Conservation (phyloP, 2,888 invertebrate species). For the Stomorhina lunata region DNA sequence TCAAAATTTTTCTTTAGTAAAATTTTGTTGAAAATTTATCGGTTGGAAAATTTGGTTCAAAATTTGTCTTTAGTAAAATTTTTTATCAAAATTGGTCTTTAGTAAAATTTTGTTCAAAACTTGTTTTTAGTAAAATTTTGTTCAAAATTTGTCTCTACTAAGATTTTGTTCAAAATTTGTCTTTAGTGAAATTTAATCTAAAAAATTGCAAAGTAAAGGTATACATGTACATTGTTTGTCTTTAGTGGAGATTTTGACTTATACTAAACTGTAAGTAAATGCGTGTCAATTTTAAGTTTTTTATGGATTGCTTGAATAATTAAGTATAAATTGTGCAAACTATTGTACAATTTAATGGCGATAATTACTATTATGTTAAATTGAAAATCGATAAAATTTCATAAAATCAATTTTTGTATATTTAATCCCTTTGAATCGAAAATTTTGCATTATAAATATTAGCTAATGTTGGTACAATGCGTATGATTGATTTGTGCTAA, state of each 20-base stretch:
- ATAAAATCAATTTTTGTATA: too few species aligned
- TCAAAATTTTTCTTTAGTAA: too few species aligned
- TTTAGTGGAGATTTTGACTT: background rate
- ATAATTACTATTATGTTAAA: background rate
- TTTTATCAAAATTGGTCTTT: background rate
- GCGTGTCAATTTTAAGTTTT: slow-evolving; percentile 39
- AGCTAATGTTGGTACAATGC: too few species aligned
- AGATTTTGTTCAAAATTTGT: background rate
- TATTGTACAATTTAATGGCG: background rate
- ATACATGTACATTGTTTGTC: background rate
- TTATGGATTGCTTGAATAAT: slow-evolving; percentile 18
- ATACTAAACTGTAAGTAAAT: background rate
- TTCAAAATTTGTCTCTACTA: background rate
- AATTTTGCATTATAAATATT: too few species aligned
- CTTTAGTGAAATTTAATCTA: background rate
- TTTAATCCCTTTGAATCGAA: too few species aligned
- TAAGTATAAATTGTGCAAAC: background rate
- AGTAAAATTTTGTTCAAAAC: background rate
- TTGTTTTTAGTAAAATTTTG: background rate
- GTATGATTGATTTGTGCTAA: too few species aligned
- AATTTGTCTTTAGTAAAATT: background rate
- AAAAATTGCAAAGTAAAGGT: too few species aligned
- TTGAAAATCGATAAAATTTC: background rate
- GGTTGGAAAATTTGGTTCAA: too few species aligned
- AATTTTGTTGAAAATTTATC: too few species aligned